Base-by-base conservation (phyloP, 2,888 invertebrate genomes). In the Hyalella azteca region DNA sequence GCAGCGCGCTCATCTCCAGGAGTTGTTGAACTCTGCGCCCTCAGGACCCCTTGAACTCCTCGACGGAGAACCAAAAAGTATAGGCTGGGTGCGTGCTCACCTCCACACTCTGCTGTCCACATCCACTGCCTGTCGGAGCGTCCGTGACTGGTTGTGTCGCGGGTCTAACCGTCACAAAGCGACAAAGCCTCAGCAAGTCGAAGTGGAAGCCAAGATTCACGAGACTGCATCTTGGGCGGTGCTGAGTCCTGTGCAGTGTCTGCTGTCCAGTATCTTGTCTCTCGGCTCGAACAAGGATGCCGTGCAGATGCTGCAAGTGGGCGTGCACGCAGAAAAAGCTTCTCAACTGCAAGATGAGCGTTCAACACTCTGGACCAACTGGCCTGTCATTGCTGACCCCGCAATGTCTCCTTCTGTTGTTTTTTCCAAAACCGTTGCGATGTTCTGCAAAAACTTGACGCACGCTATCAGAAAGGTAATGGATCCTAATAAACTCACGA, bases 291-390 rank as follows among this genome's bases (percentile, higher is more conserved):
- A 26, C n/a, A 48, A 50, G 29, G 77, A 50, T 49, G 78, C 79
- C 9, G 40, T 75, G 75, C 75, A 75, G 45, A 13, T 45, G n/a
- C 75, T 75, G 22, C 40, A 75, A 39, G 79, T 79, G 26, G 82
- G 81, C 39, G 36, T 75, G 36, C 82, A 82, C 73, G 77, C 80
- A n/a, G 82, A 82, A 73, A 82, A 82, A 45, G 78, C 80, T 15
- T 26, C 60, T 3, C 82, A 82, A 78, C 54, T 82, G 22, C 75
- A 49, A 39, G 45, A 13, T 13, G 29, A 77, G 26, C 79, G 79
- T 7, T 66, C 79, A 4, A 81, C 81, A 1, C 48, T 82, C 5
- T 82, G 82, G 82, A 54, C 48, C 13, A 77, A 79, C 40, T 82
- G 82, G 82, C 45, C 49, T 48, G 41, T 22, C 32, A 73, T 82